A percentile compares a stretch with the other conserved stretches of the same genome.
These are phyloP conservation scores for Philereme vetulata DNA, from an alignment of 2,888 invertebrate species.

Conservation along the genomic window DNA sequence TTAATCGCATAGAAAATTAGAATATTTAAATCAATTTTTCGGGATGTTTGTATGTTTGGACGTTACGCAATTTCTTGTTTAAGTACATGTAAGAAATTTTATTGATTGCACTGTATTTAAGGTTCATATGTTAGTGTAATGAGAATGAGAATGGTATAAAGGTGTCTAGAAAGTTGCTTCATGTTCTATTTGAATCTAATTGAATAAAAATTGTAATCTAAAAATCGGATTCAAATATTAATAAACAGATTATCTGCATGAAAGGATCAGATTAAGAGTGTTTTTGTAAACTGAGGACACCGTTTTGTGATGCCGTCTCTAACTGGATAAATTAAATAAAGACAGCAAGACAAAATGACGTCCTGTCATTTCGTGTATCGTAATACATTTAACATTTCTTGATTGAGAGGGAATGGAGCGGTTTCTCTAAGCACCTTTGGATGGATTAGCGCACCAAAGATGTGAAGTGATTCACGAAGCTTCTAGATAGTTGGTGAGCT, in stretches of 20 bases:
- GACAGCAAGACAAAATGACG: not conserved
- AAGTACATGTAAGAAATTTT: conserved; percentile 25
- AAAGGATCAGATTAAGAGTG: too few relatives aligned
- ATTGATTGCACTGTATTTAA: conserved; percentile 34
- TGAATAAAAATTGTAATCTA: too few relatives aligned
- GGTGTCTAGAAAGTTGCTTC: conserved; percentile 4
- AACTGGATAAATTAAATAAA: not conserved
- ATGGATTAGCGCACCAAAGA: conserved; percentile 28
- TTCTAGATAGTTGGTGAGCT: conserved; percentile 5
- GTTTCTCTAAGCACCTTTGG: conserved; percentile 8
- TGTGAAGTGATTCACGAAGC: conserved; percentile 15
- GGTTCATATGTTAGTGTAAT: conserved; percentile 14
- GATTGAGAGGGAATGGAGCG: not conserved
- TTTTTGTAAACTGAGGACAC: not conserved
- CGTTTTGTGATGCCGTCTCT: not conserved
- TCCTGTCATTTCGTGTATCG: not conserved
- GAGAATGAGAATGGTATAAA: conserved; percentile 15
- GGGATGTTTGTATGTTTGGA: conserved; percentile 42
- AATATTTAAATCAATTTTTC: conserved; percentile 12
- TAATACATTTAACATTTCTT: not conserved
- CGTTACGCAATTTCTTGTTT: conserved; percentile 41
- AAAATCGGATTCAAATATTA: not conserved
- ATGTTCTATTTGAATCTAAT: not conserved
- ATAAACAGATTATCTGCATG: not conserved
- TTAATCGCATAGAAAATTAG: conserved; percentile 1